Evolutionary conservation across 2,888 invertebrate genomes (phyloP), one percentile per base, ranked within the genome.

Genomic region (Perizoma flavofasciatum): DNA sequence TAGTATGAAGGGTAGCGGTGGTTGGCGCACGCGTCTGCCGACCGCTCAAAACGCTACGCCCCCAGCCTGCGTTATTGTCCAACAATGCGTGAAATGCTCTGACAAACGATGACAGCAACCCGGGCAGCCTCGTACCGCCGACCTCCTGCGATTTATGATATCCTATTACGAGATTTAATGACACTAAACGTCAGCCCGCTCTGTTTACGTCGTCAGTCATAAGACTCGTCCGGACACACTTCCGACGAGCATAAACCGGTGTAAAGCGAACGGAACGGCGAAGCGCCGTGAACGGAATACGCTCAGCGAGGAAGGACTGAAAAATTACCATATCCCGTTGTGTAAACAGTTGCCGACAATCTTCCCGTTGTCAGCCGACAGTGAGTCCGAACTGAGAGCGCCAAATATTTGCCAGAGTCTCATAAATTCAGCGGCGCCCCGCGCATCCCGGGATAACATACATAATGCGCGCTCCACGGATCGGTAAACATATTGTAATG

Each of bases 401-500:
- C 91, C 90, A 92, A 92, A 92, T 92, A 92, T 92, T 92, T 92
- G 86, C 89, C 72, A 73, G 88, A 82, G 86, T 82, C 85, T 88
- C 90, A 91, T 92, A 92, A 92, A 92, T 92, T 86, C 81, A 81
- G 78, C 80, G 81, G 81, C 83, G 85, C 83, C 82, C 86, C 81
- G 84, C 86, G 82, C 85, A 83, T 83, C 86, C 85, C 86, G 82
- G 91, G 89, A 89, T 89, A 91, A 92, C 92, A 92, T 85, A 90
- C 88, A 92, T 92, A 92, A 92, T 90, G 85, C 92, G 86, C 81
- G 79, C 87, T 79, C 88, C 85, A 85, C 88, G 91, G 89, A 89
- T 92, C 88, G 90, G 91, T 86, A 92, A 92, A 92, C 92, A 92
- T 91, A 92, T 92, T 92, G 91, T 92, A 92, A 92, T 92, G 91